phyloP scores from a whole-genome alignment of 2,888 invertebrate genomes.

The Ganaspis brasiliensis region DNA sequence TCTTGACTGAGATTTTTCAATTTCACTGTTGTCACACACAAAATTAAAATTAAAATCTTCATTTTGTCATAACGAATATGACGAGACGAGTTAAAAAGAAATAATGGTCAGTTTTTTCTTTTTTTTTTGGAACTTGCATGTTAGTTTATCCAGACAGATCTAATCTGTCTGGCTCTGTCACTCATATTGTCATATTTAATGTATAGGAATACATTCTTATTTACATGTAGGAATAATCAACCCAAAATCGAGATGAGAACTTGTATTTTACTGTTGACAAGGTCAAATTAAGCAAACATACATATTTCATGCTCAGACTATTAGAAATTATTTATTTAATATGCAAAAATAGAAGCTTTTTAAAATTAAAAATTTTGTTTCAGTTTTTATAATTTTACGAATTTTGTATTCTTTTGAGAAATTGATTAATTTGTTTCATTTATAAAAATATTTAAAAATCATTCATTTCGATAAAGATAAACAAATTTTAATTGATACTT shows the following conservation, averaged over 20 bases:
- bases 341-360: neutral
- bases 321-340: neutral
- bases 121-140: conserved; percentile 14
- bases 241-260: conserved; percentile 9
- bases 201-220: conserved; percentile 1
- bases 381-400: too few relatives aligned
- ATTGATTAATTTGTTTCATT: too few relatives aligned
- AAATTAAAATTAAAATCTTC: neutral
- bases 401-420: too few relatives aligned
- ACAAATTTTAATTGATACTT: too few relatives aligned
- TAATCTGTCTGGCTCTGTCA: neutral
- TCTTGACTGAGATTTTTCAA: neutral
- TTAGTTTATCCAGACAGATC: neutral
- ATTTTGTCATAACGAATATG: neutral
- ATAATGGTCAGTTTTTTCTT: neutral
- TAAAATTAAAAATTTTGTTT: too few relatives aligned
- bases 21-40: neutral
- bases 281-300: conserved; percentile 9
- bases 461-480: too few relatives aligned
- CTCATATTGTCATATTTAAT: conserved; percentile 11
- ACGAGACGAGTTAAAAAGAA: neutral
- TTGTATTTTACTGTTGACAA: conserved; percentile 4
- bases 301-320: neutral
- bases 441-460: too few relatives aligned
- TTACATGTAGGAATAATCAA: neutral